Conservation (phyloP, 2,888 invertebrate genomes). For the Elegia similella region DNA sequence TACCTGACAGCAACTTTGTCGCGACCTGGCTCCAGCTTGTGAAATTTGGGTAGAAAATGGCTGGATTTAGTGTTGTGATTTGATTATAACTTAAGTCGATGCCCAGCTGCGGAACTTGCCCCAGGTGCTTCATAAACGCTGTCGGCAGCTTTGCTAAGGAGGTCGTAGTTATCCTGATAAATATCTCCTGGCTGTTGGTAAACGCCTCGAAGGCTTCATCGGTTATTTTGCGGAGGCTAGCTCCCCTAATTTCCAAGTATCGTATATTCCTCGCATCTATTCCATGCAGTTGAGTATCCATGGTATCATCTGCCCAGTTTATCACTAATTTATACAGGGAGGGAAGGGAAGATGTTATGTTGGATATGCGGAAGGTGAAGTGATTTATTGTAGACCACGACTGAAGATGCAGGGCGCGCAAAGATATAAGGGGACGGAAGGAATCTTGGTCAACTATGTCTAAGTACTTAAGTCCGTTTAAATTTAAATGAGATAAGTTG, state of each 20-base stretch:
- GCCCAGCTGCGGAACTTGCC: constrained; percentile 89
- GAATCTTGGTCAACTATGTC: constrained; percentile 89
- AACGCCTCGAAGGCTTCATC: constrained; percentile 89
- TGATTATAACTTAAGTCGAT: constrained; percentile 92
- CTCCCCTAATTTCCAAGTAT: constrained; percentile 90
- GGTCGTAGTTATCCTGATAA: constrained; percentile 89
- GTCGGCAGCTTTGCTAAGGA: constrained; percentile 90
- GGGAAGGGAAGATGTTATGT: constrained; percentile 86
- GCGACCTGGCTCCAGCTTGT: constrained; percentile 94
- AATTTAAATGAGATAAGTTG: constrained; percentile 87
- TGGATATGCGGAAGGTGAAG: constrained; percentile 84
- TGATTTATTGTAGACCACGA: constrained; percentile 89
- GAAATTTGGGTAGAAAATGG: constrained; percentile 92
- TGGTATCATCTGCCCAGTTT: constrained; percentile 86
- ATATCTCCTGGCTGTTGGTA: constrained; percentile 87
- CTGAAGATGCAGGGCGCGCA: constrained; percentile 87
- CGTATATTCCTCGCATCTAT: constrained; percentile 90
- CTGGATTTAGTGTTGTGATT: constrained; percentile 89
- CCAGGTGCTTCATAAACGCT: constrained; percentile 88
- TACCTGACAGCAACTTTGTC: constrained; percentile 91
- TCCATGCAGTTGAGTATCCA: constrained; percentile 89
- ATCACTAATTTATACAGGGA: constrained; percentile 88
- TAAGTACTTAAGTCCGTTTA: constrained; percentile 87
- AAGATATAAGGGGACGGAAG: constrained; percentile 85
- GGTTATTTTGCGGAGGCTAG: constrained; percentile 87